A percentile compares a stretch with the other conserved stretches of the same genome.
phyloP scores from a whole-genome alignment of 35 echinoderm and acorn worm species.

The Lytechinus pictus region DNA sequence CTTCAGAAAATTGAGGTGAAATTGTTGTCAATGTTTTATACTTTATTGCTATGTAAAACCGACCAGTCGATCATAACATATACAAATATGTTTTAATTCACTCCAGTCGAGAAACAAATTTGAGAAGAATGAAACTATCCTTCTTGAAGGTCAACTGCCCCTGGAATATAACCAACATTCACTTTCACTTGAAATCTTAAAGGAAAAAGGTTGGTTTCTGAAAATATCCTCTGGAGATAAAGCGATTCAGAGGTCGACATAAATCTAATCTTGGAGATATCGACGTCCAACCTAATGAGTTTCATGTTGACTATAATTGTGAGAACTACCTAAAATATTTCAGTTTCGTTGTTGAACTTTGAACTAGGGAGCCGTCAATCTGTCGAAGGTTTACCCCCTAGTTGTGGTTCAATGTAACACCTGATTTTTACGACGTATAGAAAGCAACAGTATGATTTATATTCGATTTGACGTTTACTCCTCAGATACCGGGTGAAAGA shows the following conservation, averaged over 20 bases:
- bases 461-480: not conserved
- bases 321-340: not conserved
- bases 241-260: not conserved
- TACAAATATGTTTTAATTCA: not conserved
- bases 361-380: conserved; percentile 13
- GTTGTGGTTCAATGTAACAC: conserved; percentile 22
- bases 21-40: not conserved
- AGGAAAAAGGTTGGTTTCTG: not conserved
- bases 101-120: conserved; percentile 3
- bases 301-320: conserved; percentile 14
- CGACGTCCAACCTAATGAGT: conserved; percentile 1
- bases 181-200: not conserved
- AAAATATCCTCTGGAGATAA: not conserved
- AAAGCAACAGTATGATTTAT: conserved; percentile 6
- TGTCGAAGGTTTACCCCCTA: conserved; percentile 29
- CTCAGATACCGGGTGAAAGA: not conserved
- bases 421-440: conserved; percentile 26
- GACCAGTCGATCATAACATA: not conserved
- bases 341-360: not conserved
- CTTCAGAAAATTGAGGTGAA: too few relatives aligned
- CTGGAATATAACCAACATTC: not conserved
- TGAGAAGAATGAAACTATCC: not conserved
- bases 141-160: not conserved
- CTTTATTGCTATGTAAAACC: not conserved
- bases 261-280: not conserved